Conservation (phyloP, 1,140 invertebrate genomes). For the Lamellibrachia luymesi region DNA sequence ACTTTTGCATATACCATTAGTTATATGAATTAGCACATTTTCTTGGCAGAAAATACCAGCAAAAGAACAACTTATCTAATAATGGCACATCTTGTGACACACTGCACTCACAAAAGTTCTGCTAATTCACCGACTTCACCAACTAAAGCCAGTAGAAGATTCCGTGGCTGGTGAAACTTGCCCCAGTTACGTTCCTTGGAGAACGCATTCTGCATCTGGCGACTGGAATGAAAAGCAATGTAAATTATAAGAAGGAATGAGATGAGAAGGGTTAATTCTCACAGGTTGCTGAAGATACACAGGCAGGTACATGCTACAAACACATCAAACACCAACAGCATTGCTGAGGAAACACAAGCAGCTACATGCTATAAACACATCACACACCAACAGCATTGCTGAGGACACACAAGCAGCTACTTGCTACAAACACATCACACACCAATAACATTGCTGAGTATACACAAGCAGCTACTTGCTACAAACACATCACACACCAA, state of each 20-base stretch:
- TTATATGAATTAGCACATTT: not conserved
- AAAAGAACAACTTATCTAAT: conserved; percentile 17
- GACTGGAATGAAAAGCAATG: conserved; percentile 35
- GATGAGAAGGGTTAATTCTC: not conserved
- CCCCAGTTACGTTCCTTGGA: conserved; percentile 58
- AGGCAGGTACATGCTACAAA: too few relatives aligned
- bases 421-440: too few relatives aligned
- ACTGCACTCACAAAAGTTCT: conserved; percentile 52
- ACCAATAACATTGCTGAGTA: too few relatives aligned
- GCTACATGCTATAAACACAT: too few relatives aligned
- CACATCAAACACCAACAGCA: too few relatives aligned
- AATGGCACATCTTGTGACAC: not conserved
- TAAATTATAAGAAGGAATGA: not conserved
- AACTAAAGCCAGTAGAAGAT: conserved; percentile 58
- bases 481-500: too few relatives aligned
- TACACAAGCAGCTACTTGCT: too few relatives aligned
- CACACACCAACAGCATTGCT: too few relatives aligned
- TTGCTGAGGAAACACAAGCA: too few relatives aligned
- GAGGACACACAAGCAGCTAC: too few relatives aligned
- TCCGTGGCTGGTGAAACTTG: conserved; percentile 58
- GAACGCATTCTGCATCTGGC: conserved; percentile 48
- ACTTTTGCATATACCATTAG: too few relatives aligned
- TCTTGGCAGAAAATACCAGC: conserved; percentile 13
- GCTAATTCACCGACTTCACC: conserved; percentile 61
- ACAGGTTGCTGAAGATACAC: not conserved